Base-by-base conservation (phyloP, 2,888 invertebrate species). In the Hydroisotoma schaefferi region DNA sequence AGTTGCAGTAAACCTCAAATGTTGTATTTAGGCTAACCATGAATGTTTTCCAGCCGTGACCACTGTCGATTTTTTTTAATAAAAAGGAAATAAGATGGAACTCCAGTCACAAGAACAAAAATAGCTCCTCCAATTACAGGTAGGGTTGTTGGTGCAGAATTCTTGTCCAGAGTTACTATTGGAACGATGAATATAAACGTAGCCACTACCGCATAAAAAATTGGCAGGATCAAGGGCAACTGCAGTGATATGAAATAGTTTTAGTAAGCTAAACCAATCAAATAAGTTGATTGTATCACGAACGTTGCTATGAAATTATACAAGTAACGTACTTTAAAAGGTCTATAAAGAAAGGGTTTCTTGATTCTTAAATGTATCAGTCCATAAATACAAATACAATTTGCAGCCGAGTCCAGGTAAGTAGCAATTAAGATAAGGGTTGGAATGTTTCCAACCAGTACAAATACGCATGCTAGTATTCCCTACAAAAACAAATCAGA, bases 31-130 rank as follows among this genome's bases (percentile, higher is more conserved):
- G n/a, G 20, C 40, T 40, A 18, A 40, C 40, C n/a, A 4, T 40
- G n/a, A 5, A 40, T 10, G 5, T 40, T 40, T 8, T 15, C n/a
- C 3, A 40, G 40, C 15, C n/a, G 20, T 40, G 15, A 18, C 40
- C 40, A 40, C 5, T 40, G 5, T 40, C 40, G 15, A 10, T 15
- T 5, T 20, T 40, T 40, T 15, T 20, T 26, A 49, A 49, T 49
- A 20, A 49, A 46, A 5, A 51, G n/a, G 38, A 27, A 46, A 26
- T 61, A 61, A n/a, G 53, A 22, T 0, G 61, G 61, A 15, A 61
- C 20, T 8, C 53, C 51, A n/a, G 38, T 46, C 6, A 52, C 3
- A 18, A 56, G 6, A 10, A 46, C 20, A 15, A 44, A 27, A 26
- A 53, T 33, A 1, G 26, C 38, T 20, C 56, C 61, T 18, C 33